Percentiles rank a stretch among this genome's conserved stretches.
Conservation (phyloP, 2,113 vertebrate genomes). For the Hippocampus comes region DNA sequence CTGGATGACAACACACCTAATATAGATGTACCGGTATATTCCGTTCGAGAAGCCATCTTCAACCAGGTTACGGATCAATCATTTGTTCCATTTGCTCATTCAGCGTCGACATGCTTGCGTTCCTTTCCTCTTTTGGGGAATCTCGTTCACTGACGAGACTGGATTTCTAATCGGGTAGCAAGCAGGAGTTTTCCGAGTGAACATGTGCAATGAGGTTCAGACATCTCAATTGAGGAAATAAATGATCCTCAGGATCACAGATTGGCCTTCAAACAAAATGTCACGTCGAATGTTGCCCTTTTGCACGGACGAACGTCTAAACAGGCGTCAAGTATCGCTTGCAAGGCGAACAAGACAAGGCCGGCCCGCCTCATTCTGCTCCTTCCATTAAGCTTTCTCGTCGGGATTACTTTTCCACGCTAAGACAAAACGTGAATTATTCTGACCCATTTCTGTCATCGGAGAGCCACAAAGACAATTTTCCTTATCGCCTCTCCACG, state of each 20-base stretch:
- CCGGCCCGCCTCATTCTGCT: too few relatives aligned
- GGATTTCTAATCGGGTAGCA: background rate
- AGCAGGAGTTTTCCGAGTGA: background rate
- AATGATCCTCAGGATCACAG: background rate
- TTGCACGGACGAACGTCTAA: background rate
- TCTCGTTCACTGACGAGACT: too few relatives aligned
- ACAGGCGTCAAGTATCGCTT: background rate
- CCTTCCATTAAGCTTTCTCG: background rate
- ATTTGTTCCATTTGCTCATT: too few relatives aligned
- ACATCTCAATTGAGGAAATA: background rate
- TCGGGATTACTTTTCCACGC: background rate
- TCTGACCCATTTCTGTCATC: background rate
- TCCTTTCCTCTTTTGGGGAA: too few relatives aligned
- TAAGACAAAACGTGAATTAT: background rate
- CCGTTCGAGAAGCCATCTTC: too few relatives aligned
- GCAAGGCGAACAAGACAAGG: background rate
- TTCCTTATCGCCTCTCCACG: background rate
- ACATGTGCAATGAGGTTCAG: background rate
- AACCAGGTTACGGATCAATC: too few relatives aligned
- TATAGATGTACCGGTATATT: too few relatives aligned
- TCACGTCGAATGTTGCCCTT: background rate
- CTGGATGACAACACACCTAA: too few relatives aligned
- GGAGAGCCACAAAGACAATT: background rate
- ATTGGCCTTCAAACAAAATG: background rate
- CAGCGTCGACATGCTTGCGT: too few relatives aligned